Evolutionary conservation across 2,888 invertebrate species (phyloP).

Genomic region (Dilophus febrilis): DNA sequence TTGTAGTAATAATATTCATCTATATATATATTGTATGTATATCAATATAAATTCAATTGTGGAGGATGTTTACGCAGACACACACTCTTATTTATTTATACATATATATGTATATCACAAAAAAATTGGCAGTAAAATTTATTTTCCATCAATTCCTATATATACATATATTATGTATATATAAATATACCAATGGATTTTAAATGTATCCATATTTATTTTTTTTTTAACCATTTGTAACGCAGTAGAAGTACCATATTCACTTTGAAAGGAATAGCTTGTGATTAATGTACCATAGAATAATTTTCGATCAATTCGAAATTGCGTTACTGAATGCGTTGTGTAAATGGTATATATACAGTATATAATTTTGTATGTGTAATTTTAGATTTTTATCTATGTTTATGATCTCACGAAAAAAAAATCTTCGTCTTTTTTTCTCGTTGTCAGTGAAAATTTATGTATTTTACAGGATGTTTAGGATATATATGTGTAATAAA

Average conservation of each 20-base stretch:
- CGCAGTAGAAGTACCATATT: not conserved
- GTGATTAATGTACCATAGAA: slow-evolving; percentile 11
- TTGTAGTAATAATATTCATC: too few species aligned
- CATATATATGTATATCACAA: too few species aligned
- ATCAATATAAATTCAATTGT: too few species aligned
- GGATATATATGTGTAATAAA: too few species aligned
- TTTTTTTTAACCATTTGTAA: not conserved
- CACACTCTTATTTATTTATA: too few species aligned
- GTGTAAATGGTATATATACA: too few species aligned
- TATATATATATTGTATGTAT: too few species aligned
- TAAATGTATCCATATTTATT: slow-evolving; percentile 1
- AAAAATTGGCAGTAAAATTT: slow-evolving; percentile 6
- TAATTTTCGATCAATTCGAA: slow-evolving; percentile 10
- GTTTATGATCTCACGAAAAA: not conserved
- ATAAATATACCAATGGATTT: not conserved
- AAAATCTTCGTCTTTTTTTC: too few species aligned
- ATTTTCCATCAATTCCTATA: slow-evolving; percentile 6
- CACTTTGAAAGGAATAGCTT: slow-evolving; percentile 8
- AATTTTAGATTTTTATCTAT: not conserved
- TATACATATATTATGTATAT: not conserved
- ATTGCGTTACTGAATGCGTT: too few species aligned
- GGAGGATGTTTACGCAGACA: too few species aligned
- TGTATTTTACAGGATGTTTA: too few species aligned
- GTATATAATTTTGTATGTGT: slow-evolving; percentile 2
- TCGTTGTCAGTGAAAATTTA: too few species aligned